Evolutionary conservation across 1,140 invertebrate genomes (phyloP), one percentile per base, ranked within the genome.

Genomic region (Lepidurus arcticus): DNA sequence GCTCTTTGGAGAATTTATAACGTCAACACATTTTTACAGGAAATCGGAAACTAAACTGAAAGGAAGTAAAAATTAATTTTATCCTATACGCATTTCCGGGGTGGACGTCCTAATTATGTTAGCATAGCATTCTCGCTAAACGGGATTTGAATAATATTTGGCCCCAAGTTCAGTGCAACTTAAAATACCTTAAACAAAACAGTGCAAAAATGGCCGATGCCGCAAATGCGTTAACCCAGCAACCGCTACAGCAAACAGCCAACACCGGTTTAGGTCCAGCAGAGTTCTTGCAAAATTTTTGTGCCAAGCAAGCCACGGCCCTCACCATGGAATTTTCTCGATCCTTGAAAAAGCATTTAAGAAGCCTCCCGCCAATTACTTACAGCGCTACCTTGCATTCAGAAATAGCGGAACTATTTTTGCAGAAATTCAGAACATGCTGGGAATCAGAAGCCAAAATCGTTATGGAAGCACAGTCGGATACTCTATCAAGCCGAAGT

Each of bases 181-280:
- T 11, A 6, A 1, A 65, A 13, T 21, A 65, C 26, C 1, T 26
- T 26, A 65, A 65, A 65, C 45, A 6, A 65, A 65, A 65, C 47
- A 65, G 47, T 65, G 47, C 47, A 65, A 13, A 65, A 65, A 65
- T 65, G 47, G 47, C 47, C 47, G 47, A 65, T 65, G 47, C 47
- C 21, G 47, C 47, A 9, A 11, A 65, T 13, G 13, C 47, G 11
- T 65, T 65, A 13, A 26, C 26, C 26, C 26, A 26, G 26, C 26
- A 26, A 1, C 9, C 47, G 47, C 13, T 1, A 9, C 47, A 65
- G 21, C 47, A 65, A 65, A 13, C 13, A 13, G 13, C 47, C 13
- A 21, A 1, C 21, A 21, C 47, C 47, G 47, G 47, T 65, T 11
- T 65, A 65, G 47, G 13, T 65, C 47, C 47, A 6, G 13, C 21